A percentile compares a stretch with the other conserved stretches of the same genome.
phyloP scores from a whole-genome alignment of 2,888 invertebrate genomes.

The Rhagophthalmus giganteus region DNA sequence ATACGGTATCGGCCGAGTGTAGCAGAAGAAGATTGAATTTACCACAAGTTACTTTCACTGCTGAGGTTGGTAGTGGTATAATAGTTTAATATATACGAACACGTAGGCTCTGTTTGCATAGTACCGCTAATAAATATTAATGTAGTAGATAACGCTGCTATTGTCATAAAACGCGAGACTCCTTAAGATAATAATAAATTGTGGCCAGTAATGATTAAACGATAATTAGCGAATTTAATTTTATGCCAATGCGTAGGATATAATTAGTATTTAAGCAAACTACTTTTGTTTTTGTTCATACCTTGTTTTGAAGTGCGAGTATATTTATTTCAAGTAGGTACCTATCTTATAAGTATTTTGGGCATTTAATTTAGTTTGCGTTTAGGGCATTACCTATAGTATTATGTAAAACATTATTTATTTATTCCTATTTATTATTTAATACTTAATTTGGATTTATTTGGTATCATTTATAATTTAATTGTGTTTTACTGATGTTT shows the following conservation, averaged over 20 bases:
- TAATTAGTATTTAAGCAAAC: too few relatives aligned
- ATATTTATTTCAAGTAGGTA: slow-evolving; percentile 1
- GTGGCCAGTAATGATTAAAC: slow-evolving; percentile 19
- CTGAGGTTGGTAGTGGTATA: slow-evolving; percentile 90
- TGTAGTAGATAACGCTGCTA: too few relatives aligned
- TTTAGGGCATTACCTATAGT: slow-evolving; percentile 20
- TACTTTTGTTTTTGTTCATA: too few relatives aligned
- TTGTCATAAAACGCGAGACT: slow-evolving; percentile 7
- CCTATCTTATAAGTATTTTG: slow-evolving; percentile 3
- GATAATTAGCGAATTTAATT: too few relatives aligned
- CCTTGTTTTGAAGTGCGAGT: too few relatives aligned
- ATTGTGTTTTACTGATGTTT: slow-evolving; percentile 7
- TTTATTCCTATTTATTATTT: slow-evolving; percentile 31
- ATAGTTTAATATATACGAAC: too few relatives aligned
- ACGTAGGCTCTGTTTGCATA: slow-evolving; percentile 37
- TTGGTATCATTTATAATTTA: background rate
- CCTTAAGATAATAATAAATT: slow-evolving; percentile 4
- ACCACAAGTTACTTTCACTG: slow-evolving; percentile 83
- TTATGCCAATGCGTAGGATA: too few relatives aligned
- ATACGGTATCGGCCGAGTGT: slow-evolving; percentile 60
- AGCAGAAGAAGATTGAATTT: slow-evolving; percentile 68
- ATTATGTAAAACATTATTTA: slow-evolving; percentile 29
- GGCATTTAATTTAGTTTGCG: slow-evolving; percentile 29
- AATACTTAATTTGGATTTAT: background rate
- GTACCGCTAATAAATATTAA: slow-evolving; percentile 13